Base-by-base conservation (phyloP, 2,797 vertebrate species). In the Pteropus rufus region DNA sequence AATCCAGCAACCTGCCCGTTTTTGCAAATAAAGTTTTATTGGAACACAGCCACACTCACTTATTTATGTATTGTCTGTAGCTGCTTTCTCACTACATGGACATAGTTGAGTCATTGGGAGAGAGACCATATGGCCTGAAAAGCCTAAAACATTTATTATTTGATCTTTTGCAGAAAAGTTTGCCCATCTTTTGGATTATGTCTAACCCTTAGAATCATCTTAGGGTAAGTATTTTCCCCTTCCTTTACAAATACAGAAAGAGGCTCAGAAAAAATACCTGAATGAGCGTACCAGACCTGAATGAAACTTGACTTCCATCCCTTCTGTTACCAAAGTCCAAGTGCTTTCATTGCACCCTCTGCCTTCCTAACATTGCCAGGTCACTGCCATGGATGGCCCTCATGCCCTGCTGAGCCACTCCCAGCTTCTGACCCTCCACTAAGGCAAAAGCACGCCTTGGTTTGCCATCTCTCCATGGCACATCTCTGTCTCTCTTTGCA, bases 21-120 rank as follows among this genome's bases (percentile, higher is more conserved):
- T 93, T 81, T 77, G 29, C 79, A 69, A 93, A 65, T 93, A 90
- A 95, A 92, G 46, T 76, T 92, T 96, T 89, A 49, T 29, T 79
- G 46, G 64, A 91, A 82, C 21, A 89, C 7, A 79, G 62, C 12
- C 41, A 36, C 3, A 36, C 1, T 14, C 29, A 18, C 12, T 86
- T 24, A 46, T 26, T 87, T 62, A 60, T 3, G 3, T 49, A 9
- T 12, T 19, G 54, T 46, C 81, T 34, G 0, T 31, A 34, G n/a
- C 6, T 79, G 12, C 79, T 72, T 95, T 88, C 46, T 16, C 5
- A 5, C 54, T 85, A 46, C 10, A 3, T 2, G 23, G 44, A 16
- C 5, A n/a, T 62, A 75, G 44, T 5, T 76, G 79, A 81, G 21
- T 39, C 31, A 23, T 49, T 67, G 49, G 46, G 77, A n/a, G 36